Conservation (phyloP, 1,140 invertebrate species). For the Lamellibrachia luymesi region DNA sequence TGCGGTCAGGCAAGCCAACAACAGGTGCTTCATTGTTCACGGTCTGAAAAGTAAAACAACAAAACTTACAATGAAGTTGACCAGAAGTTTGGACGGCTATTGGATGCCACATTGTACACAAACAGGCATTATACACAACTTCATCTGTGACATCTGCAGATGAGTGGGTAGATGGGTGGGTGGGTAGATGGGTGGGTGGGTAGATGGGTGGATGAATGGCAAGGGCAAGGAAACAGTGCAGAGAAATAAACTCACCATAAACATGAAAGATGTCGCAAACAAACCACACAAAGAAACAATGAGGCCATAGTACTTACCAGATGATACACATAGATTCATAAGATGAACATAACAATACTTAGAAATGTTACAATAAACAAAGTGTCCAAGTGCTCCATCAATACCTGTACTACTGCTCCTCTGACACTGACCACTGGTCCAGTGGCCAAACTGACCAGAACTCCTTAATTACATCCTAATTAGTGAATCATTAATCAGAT, state of each 20-base stretch:
- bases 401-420: not conserved
- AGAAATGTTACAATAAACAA: not conserved
- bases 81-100: not conserved
- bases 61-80: not conserved
- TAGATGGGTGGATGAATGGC: not conserved
- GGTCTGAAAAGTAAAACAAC: not conserved
- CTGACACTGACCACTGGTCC: not conserved
- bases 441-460: not conserved
- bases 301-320: not conserved
- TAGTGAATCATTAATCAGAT: not conserved
- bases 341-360: not conserved
- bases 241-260: not conserved
- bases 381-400: not conserved
- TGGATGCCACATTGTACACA: too few species aligned
- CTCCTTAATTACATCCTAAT: not conserved
- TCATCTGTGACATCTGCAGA: not conserved
- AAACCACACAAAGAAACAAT: not conserved
- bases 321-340: not conserved
- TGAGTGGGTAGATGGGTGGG: not conserved
- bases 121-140: not conserved
- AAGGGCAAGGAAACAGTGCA: not conserved
- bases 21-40: not conserved
- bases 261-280: not conserved
- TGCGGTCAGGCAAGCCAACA: not conserved
- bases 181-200: not conserved